These are phyloP conservation scores for Tolypeutes matacus DNA, from an alignment of 2,797 vertebrate genomes.

Conservation along the genomic window DNA sequence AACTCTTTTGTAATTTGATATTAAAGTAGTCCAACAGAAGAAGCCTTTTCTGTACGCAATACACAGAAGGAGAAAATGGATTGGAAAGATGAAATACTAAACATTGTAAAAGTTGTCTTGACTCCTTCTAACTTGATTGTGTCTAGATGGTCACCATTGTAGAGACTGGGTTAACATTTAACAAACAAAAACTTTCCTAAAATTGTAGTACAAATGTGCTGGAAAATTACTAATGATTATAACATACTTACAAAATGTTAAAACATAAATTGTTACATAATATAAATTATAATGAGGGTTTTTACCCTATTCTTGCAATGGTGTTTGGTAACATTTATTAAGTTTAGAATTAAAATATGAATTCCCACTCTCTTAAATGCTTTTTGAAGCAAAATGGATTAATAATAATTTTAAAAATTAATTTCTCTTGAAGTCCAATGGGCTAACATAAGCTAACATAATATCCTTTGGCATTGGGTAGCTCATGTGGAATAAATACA, in stretches of 20 bases:
- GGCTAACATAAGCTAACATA: slow-evolving; percentile 15
- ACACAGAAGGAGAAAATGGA: background rate
- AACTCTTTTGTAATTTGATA: slow-evolving; percentile 4
- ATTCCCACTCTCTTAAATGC: slow-evolving; percentile 23
- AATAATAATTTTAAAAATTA: slow-evolving; percentile 45
- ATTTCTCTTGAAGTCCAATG: slow-evolving; percentile 59
- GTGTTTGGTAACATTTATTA: background rate
- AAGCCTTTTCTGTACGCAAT: background rate
- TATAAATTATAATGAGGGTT: background rate
- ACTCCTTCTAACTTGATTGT: background rate
- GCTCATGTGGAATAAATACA: slow-evolving; percentile 66
- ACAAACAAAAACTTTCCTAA: background rate
- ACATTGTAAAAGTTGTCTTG: background rate
- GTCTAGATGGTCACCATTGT: background rate
- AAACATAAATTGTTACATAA: slow-evolving; percentile 14
- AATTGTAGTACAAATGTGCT: background rate
- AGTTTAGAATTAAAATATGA: background rate
- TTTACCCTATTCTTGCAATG: background rate
- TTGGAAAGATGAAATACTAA: slow-evolving; percentile 28
- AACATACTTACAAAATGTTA: background rate
- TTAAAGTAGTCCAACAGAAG: background rate
- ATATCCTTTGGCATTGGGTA: slow-evolving; percentile 24
- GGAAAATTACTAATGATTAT: slow-evolving; percentile 6
- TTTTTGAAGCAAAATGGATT: slow-evolving; percentile 35
- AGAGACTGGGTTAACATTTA: background rate